Percentiles rank a stretch among this genome's conserved stretches.
These are phyloP conservation scores for Timema podura DNA, from an alignment of 2,888 invertebrate species.

Conservation along the genomic window DNA sequence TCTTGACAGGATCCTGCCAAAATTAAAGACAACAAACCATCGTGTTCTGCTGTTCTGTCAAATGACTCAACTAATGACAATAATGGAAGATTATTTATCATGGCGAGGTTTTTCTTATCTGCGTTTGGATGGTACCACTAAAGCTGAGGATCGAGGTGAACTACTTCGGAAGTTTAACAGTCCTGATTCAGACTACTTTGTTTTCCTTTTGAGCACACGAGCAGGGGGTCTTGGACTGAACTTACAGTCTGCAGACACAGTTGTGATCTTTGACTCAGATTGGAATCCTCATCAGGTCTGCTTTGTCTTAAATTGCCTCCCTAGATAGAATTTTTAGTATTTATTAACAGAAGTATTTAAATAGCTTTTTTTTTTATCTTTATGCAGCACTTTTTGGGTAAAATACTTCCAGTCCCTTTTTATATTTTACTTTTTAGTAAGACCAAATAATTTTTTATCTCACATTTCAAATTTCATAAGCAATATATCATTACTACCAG, in stretches of 20 bases:
- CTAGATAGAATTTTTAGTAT: too few relatives aligned
- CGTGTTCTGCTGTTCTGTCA: constrained; percentile 60
- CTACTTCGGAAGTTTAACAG: constrained; percentile 51
- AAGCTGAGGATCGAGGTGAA: constrained; percentile 58
- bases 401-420: too few relatives aligned
- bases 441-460: too few relatives aligned
- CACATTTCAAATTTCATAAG: too few relatives aligned
- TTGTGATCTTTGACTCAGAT: constrained; percentile 62
- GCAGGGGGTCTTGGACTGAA: constrained; percentile 61
- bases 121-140: constrained; percentile 58
- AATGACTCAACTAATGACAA: constrained; percentile 62
- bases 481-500: too few relatives aligned
- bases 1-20: constrained; percentile 59
- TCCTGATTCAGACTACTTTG: constrained; percentile 52
- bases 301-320: background rate
- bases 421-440: too few relatives aligned
- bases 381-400: too few relatives aligned
- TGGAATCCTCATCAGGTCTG: constrained; percentile 62
- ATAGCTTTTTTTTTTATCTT: too few relatives aligned
- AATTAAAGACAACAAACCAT: constrained; percentile 53
- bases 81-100: constrained; percentile 58
- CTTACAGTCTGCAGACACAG: constrained; percentile 63
- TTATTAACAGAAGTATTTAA: too few relatives aligned
- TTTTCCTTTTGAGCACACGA: constrained; percentile 58
- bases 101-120: constrained; percentile 52